Percentiles rank a stretch among this genome's conserved stretches.
phyloP scores from a whole-genome alignment of 2,888 invertebrate species.

The Dascillus cervinus region DNA sequence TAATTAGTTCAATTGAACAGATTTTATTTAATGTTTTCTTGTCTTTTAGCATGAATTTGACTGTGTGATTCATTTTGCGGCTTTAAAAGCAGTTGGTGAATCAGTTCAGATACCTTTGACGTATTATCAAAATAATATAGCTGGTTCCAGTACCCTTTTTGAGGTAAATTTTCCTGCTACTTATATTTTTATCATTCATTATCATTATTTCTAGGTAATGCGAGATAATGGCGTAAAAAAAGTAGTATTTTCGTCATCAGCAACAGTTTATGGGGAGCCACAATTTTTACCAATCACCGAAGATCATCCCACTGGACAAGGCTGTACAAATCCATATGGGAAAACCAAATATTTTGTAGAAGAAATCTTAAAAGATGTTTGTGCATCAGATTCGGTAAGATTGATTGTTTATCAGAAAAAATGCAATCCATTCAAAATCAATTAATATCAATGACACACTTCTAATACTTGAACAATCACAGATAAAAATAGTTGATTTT shows the following conservation, averaged over 20 bases:
- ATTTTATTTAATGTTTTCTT: too few relatives aligned
- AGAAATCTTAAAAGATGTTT: constrained; percentile 83
- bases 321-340: constrained; percentile 89
- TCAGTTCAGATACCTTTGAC: constrained; percentile 78
- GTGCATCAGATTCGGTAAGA: constrained; percentile 65
- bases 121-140: constrained; percentile 85
- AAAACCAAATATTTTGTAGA: constrained; percentile 91
- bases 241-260: constrained; percentile 82
- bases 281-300: constrained; percentile 78
- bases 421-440: too few relatives aligned
- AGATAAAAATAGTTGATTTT: too few relatives aligned
- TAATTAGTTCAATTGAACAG: too few relatives aligned
- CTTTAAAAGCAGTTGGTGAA: constrained; percentile 90
- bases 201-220: constrained; percentile 58
- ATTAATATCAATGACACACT: too few relatives aligned
- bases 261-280: constrained; percentile 90
- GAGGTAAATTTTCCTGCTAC: constrained; percentile 50
- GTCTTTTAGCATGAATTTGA: constrained; percentile 65
- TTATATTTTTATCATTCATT: not conserved
- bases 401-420: too few relatives aligned
- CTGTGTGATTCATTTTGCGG: constrained; percentile 91
- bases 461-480: too few relatives aligned
- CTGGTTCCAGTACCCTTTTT: constrained; percentile 75
- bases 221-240: constrained; percentile 63
- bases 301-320: constrained; percentile 69